Evolutionary conservation across 2,113 vertebrate species (phyloP).

Genomic region (Thoracochromis brauschi): DNA sequence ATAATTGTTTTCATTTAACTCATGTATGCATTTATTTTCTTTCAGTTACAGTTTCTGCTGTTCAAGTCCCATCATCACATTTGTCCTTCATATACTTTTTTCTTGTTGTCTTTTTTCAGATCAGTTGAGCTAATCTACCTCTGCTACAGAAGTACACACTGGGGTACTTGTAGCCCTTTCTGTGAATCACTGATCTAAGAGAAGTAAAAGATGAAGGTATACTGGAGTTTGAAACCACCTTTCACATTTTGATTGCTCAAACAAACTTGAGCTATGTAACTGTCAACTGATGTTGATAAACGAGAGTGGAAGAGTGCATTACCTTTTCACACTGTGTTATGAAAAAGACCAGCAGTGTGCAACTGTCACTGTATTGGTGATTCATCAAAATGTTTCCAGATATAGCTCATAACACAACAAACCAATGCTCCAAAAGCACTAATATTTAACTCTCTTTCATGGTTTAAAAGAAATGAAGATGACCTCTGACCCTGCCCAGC

Average conservation of each 20-base stretch:
- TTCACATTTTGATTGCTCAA: not conserved
- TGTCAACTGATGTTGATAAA: not conserved
- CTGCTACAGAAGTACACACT: not conserved
- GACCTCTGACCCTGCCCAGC: conserved; percentile 26
- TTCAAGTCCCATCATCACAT: not conserved
- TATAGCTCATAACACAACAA: not conserved
- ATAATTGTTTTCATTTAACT: not conserved
- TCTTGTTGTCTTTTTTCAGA: not conserved
- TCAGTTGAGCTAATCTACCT: not conserved
- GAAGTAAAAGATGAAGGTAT: not conserved
- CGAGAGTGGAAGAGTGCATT: not conserved
- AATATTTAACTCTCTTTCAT: not conserved
- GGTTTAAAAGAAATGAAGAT: not conserved
- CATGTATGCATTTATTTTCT: not conserved
- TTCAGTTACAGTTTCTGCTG: not conserved
- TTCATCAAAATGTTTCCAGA: not conserved
- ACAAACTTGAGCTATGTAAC: not conserved
- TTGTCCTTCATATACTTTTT: not conserved
- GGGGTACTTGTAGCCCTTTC: not conserved
- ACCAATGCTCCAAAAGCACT: not conserved
- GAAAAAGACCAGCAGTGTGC: not conserved
- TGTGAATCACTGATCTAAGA: not conserved
- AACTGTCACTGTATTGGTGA: not conserved
- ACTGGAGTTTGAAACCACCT: not conserved
- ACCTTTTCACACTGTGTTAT: not conserved